Evolutionary conservation across 2,888 invertebrate species (phyloP).

Genomic region (Parnassius apollo): DNA sequence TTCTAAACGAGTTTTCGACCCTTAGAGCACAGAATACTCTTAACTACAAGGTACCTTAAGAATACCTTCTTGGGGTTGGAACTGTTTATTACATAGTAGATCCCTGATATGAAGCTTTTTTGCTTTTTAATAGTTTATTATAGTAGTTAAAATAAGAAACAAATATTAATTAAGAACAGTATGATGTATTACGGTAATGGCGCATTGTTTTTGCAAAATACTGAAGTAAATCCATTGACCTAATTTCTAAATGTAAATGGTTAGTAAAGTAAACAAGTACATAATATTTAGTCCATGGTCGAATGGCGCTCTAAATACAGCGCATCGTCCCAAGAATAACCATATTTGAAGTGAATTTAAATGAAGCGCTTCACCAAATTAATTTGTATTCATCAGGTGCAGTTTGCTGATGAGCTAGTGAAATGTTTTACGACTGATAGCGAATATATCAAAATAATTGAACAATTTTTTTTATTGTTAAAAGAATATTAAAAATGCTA

Average conservation of each 20-base stretch:
- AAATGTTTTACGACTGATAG: constrained; percentile 15
- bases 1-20: too few relatives aligned
- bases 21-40: too few relatives aligned
- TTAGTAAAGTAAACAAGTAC: constrained; percentile 9
- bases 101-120: too few relatives aligned
- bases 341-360: constrained; percentile 37
- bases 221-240: constrained; percentile 15
- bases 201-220: constrained; percentile 4
- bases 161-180: too few relatives aligned
- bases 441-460: not conserved
- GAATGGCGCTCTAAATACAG: constrained; percentile 53
- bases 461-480: not conserved
- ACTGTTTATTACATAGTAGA: too few relatives aligned
- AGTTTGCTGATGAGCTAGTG: constrained; percentile 11
- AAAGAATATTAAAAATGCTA: too few relatives aligned
- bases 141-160: too few relatives aligned
- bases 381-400: constrained; percentile 29
- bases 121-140: not conserved
- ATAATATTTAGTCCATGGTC: constrained; percentile 42
- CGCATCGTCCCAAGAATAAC: constrained; percentile 47
- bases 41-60: too few relatives aligned
- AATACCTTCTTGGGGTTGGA: too few relatives aligned
- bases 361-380: constrained; percentile 29
- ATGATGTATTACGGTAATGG: not conserved
- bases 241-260: constrained; percentile 15